Conservation (phyloP, 2,888 invertebrate genomes). For the Drosophila mimica region DNA sequence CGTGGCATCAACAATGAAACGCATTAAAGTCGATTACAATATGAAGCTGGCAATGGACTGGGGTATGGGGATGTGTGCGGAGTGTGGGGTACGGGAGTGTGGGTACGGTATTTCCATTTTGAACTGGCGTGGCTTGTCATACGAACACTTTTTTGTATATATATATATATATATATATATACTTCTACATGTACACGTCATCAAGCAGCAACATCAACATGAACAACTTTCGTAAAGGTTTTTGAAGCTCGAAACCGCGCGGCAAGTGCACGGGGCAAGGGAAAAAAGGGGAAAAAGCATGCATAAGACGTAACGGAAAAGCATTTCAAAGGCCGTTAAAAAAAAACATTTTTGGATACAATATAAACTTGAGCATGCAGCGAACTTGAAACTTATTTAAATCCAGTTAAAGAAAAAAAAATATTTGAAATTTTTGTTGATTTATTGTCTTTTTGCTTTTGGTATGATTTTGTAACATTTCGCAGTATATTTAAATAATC, state of each 20-base stretch:
- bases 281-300: constrained; percentile 14
- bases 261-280: constrained; percentile 8
- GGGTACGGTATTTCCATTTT: constrained; percentile 30
- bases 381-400: constrained; percentile 1
- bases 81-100: background rate
- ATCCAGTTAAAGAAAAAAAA: background rate
- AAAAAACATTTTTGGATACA: constrained; percentile 8
- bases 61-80: background rate
- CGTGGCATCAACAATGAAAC: constrained; percentile 85
- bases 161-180: constrained; percentile 25
- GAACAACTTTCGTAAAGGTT: constrained; percentile 25
- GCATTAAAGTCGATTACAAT: constrained; percentile 86
- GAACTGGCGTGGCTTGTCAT: constrained; percentile 25
- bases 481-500: background rate
- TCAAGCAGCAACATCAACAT: constrained; percentile 48
- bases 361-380: background rate
- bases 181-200: constrained; percentile 43
- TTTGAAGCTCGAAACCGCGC: constrained; percentile 51
- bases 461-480: background rate
- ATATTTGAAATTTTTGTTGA: background rate
- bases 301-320: constrained; percentile 24
- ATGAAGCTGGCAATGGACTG: constrained; percentile 57
- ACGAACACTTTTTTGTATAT: constrained; percentile 21
- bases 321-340: constrained; percentile 6
- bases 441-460: background rate